Evolutionary conservation across 2,797 vertebrate genomes (phyloP).

Genomic region (Gila robusta): DNA sequence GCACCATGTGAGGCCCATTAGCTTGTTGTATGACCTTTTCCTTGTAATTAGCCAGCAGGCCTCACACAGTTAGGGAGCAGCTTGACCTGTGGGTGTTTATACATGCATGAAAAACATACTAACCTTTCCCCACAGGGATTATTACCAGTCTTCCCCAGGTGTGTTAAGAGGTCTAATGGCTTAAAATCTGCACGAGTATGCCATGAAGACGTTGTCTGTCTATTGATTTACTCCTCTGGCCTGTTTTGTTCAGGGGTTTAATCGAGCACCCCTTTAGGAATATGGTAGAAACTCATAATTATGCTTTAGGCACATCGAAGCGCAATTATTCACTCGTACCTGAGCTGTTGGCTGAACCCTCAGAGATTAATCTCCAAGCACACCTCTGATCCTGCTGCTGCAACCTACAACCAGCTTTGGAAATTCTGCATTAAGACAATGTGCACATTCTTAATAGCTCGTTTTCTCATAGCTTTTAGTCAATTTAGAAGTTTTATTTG

Average conservation of each 20-base stretch:
- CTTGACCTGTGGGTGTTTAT: conserved; percentile 38
- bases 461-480: not conserved
- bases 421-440: not conserved
- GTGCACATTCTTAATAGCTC: not conserved
- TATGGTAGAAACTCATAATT: conserved; percentile 26
- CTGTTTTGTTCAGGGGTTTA: conserved; percentile 8
- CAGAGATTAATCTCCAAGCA: not conserved
- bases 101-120: conserved; percentile 5
- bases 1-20: conserved; percentile 54
- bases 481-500: conserved; percentile 3
- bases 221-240: conserved; percentile 34
- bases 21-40: conserved; percentile 58
- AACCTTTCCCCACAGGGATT: conserved; percentile 10
- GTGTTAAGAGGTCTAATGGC: conserved; percentile 22
- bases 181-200: conserved; percentile 8
- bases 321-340: conserved; percentile 10
- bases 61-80: conserved; percentile 32
- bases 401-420: not conserved
- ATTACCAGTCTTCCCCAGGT: not conserved
- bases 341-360: conserved; percentile 11
- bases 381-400: not conserved
- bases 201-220: not conserved
- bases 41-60: conserved; percentile 52
- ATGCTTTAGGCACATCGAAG: conserved; percentile 7
- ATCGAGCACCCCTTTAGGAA: conserved; percentile 21